Evolutionary conservation across 2,797 vertebrate genomes (phyloP), one percentile per base, ranked within the genome.

Genomic region (Arrhamphus sclerolepis): DNA sequence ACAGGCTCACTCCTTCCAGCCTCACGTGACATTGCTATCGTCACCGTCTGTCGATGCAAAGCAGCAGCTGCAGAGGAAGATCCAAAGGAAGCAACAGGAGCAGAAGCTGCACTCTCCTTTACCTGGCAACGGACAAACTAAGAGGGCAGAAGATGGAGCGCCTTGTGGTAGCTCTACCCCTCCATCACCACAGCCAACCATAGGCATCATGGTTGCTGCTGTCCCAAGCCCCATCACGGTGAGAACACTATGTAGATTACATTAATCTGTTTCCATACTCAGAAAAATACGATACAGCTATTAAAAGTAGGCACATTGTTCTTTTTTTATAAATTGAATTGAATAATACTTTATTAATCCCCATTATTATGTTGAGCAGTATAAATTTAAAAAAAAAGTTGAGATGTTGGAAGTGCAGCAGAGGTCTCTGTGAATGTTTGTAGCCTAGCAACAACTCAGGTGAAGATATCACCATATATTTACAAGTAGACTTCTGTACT

Each of bases 1-100:
- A 31, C 96, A 99, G 88, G 92, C 94, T 82, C 93, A 95, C 82
- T 93, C 95, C 64, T 98, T 97, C 89, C 96, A 98, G 89, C 95
- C 96, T 1, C 97, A 98, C 81, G 89, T 90, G 66, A 93, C 95
- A 71, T 95, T 94, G 43, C 82, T 98, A 87, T 91, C 94, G 4
- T 96, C 96, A 5, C 96, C 96, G 19, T 92, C 92, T 21, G 84
- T 97, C 9, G 97, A 99, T 71, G 97, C 98, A 51, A 99, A 99
- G 86, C 97, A 99, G 89, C 98, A 99, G 81, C 94, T 99, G 72
- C 98, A 99, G 81, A 94, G 96, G 60, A 99, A 99, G 89, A 98
- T 99, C 80, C 97, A 99, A 89, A 97, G 96, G 90, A 98, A 96
- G 84, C 97, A 99, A 74, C 98, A 98, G 57, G 98, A 99, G 75